These are phyloP conservation scores for Cavia aperea DNA, from an alignment of 2,113 vertebrate genomes.

Conservation along the genomic window DNA sequence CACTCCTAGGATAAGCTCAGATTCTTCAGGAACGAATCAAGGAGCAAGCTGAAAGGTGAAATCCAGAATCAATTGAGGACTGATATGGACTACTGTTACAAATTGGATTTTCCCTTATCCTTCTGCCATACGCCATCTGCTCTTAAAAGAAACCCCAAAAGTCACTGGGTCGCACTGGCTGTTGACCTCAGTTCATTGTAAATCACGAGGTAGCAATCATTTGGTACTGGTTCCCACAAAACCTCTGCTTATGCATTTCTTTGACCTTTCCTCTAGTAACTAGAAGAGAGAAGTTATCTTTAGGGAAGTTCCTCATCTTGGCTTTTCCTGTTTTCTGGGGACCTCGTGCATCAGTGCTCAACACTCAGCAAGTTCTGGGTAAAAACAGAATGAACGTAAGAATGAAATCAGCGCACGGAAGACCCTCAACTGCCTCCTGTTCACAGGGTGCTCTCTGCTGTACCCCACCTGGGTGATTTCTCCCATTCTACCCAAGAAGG, in stretches of 20 bases:
- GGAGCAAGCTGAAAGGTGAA: not conserved
- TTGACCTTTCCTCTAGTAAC: not conserved
- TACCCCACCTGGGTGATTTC: not conserved
- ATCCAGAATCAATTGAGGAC: not conserved
- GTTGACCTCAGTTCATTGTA: not conserved
- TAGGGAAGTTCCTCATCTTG: not conserved
- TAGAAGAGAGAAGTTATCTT: not conserved
- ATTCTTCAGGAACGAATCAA: not conserved
- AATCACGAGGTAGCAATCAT: not conserved
- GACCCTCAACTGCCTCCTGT: not conserved
- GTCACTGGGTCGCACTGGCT: not conserved
- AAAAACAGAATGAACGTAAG: not conserved
- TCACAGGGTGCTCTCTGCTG: not conserved
- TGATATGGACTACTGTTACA: not conserved
- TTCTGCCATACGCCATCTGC: not conserved
- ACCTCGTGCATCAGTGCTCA: not conserved
- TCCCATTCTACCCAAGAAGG: not conserved
- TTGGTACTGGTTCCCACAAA: not conserved
- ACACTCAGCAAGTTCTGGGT: not conserved
- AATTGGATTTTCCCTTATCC: not conserved
- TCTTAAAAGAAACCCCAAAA: not conserved
- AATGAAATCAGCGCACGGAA: not conserved
- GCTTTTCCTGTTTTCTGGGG: not conserved
- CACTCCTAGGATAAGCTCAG: not conserved
- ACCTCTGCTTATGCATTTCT: not conserved